Evolutionary conservation across 2,797 vertebrate species (phyloP), one percentile per base, ranked within the genome.

Genomic region (Aphelocoma californica): DNA sequence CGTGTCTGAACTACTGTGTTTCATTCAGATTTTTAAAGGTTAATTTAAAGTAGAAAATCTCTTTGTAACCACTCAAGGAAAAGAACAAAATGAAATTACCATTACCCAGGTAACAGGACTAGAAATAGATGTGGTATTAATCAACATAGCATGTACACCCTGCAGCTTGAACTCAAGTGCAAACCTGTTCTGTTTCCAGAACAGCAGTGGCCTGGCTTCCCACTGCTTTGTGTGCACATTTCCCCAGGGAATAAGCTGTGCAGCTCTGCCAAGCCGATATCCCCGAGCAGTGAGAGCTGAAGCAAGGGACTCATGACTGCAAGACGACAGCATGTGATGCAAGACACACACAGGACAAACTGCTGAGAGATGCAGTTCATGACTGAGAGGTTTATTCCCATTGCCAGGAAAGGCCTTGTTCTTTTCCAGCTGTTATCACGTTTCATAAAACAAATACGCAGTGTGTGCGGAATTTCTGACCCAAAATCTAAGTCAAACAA

Each of bases 261-360:
- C 28, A 40, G 86, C 66, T 94, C 77, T 70, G 62, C 90, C 81
- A 81, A 86, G 85, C 69, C 0, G 40, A 91, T 94, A 79, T 73
- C 89, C 82, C 90, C 4, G 20, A 95, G 95, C 93, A 73, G 78
- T 40, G 81, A 87, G 74, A 94, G 82, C 78, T 87, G 74, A 90
- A 92, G 91, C 90, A 92, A 96, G 95, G 93, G 95, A 95, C 89
- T 95, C 94, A 83, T 29, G 92, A 74, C 91, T 92, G 88, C 93
- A 86, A 94, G 93, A 95, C 4, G 36, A 64, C 84, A 94, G 86
- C 86, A 66, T 82, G 79, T 95, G 95, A 96, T 85, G 84, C 85
- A 96, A 92, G 86, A 82, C 73, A 70, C n/a, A 2, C 70, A 14
- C 23, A 72, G 67, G 65, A 61, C 61, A 82, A 93, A 82, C 70